phyloP scores from a whole-genome alignment of 30 jellyfish, hydroid and myxozoan species.

The Haliclystus octoradiatus region DNA sequence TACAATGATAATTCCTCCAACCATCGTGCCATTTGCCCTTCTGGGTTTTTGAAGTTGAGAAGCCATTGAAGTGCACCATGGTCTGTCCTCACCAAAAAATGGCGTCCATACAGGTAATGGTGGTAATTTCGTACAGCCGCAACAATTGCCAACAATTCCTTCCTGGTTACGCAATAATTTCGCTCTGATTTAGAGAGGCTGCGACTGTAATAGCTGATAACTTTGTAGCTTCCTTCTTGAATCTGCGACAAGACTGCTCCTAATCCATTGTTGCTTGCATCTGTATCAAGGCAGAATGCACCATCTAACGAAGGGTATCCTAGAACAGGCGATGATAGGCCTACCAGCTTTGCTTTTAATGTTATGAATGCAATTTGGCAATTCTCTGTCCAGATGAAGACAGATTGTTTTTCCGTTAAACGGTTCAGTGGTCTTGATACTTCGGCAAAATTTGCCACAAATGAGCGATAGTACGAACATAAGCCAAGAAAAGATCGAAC shows the following conservation, averaged over 20 bases:
- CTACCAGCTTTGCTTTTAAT: constrained; percentile 13
- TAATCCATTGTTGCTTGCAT: constrained; percentile 34
- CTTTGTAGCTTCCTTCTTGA: constrained; percentile 16
- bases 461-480: constrained; percentile 19
- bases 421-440: constrained; percentile 17
- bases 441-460: constrained; percentile 20
- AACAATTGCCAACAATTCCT: constrained; percentile 31
- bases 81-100: neutral
- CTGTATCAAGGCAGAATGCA: constrained; percentile 31
- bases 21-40: constrained; percentile 7
- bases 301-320: constrained; percentile 22
- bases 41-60: neutral
- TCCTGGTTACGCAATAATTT: constrained; percentile 33
- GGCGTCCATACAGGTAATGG: constrained; percentile 17
- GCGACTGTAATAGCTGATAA: constrained; percentile 28
- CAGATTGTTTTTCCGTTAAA: constrained; percentile 25
- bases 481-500: constrained; percentile 23
- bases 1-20: constrained; percentile 3
- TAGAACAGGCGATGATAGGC: constrained; percentile 32
- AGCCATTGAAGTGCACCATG: constrained; percentile 10
- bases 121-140: constrained; percentile 3
- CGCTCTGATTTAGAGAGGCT: constrained; percentile 15
- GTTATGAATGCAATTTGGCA: constrained; percentile 28
- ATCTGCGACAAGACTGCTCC: constrained; percentile 51
- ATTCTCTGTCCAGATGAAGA: constrained; percentile 21